A percentile compares a stretch with the other conserved stretches of the same genome.
phyloP scores from a whole-genome alignment of 2,888 invertebrate genomes.

The Megastigmus dorsalis region DNA sequence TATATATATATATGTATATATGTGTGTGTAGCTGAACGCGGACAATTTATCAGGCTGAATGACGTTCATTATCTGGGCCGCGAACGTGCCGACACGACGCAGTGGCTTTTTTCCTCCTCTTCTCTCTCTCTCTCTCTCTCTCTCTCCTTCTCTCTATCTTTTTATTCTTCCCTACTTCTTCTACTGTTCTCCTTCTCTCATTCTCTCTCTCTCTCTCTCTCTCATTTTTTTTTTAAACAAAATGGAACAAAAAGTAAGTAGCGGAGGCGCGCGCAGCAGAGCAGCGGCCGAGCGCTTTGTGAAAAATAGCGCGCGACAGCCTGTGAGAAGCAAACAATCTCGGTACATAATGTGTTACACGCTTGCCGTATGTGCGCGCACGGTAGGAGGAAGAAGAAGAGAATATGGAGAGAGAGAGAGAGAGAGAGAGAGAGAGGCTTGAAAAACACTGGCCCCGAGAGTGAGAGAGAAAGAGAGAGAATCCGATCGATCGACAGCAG shows the following conservation, averaged over 20 bases:
- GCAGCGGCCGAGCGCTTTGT: background rate
- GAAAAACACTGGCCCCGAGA: too few species aligned
- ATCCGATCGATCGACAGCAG: conserved; percentile 27
- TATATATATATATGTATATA: background rate
- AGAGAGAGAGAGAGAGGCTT: too few species aligned
- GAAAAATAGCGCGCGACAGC: conserved; percentile 30
- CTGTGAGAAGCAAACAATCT: conserved; percentile 27
- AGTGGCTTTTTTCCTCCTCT: conserved; percentile 7
- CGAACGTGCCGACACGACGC: conserved; percentile 35
- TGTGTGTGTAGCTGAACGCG: background rate
- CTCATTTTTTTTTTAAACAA: too few species aligned
- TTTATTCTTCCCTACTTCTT: too few species aligned
- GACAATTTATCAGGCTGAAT: conserved; percentile 44
- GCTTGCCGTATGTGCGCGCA: background rate
- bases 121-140: too few species aligned
- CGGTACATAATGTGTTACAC: conserved; percentile 35
- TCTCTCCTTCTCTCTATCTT: too few species aligned
- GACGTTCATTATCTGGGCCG: conserved; percentile 48
- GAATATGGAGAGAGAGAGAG: too few species aligned
- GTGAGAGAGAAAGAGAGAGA: too few species aligned
- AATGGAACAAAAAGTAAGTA: conserved; percentile 20
- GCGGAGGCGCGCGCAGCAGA: too few species aligned
- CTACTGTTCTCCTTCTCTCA: too few species aligned
- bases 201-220: too few species aligned
- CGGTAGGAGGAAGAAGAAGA: too few species aligned